Evolutionary conservation across 2,888 invertebrate species (phyloP).

Genomic region (Tolmerus cingulatus): DNA sequence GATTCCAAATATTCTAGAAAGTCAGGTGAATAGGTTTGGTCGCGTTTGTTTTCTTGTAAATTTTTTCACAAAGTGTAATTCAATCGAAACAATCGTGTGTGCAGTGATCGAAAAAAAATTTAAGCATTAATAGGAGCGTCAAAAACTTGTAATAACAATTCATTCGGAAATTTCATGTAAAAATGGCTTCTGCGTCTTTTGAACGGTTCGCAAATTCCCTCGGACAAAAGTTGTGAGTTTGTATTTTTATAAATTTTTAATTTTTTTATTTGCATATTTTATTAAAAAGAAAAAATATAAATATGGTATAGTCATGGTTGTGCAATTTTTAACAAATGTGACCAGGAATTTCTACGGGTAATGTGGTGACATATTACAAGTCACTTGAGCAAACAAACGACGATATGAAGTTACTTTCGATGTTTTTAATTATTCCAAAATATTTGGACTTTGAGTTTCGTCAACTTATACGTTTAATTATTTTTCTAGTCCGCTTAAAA

Average conservation of each 20-base stretch:
- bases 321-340: not conserved
- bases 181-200: conserved; percentile 32
- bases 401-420: not conserved
- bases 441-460: not conserved
- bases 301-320: not conserved
- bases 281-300: not conserved
- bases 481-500: not conserved
- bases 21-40: not conserved
- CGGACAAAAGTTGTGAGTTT: conserved; percentile 59
- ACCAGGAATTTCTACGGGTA: not conserved
- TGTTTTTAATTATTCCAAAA: not conserved
- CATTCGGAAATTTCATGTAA: not conserved
- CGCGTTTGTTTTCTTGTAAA: not conserved
- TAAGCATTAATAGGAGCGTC: not conserved
- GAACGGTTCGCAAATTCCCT: conserved; percentile 55
- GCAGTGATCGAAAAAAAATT: not conserved
- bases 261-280: not conserved
- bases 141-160: not conserved
- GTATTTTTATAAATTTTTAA: not conserved
- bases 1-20: conserved; percentile 14
- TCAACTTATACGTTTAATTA: not conserved
- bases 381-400: not conserved
- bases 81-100: not conserved
- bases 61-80: not conserved
- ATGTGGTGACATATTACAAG: not conserved